Percentiles rank a stretch among this genome's conserved stretches.
Evolutionary conservation across 2,113 vertebrate genomes (phyloP).

Genomic region (Pterocles orientalis): DNA sequence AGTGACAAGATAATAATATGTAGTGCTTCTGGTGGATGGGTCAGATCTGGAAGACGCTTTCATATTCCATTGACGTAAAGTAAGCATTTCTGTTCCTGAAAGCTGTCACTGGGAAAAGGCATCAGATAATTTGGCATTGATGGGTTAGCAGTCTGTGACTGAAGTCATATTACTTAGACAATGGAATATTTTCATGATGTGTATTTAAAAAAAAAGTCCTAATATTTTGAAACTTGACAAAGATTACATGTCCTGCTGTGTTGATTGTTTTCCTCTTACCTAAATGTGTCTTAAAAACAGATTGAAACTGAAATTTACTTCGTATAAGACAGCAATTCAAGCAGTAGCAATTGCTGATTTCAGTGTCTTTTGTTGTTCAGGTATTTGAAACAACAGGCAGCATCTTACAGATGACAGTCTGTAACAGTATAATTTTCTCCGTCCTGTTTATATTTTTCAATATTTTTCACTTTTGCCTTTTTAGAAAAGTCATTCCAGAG

Average conservation of each 20-base stretch:
- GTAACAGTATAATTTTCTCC: neutral
- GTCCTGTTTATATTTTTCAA: neutral
- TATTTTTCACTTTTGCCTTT: neutral
- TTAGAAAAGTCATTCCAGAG: neutral
- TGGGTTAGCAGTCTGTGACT: neutral
- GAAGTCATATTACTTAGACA: neutral
- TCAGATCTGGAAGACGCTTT: conserved; percentile 19
- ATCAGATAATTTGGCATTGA: neutral
- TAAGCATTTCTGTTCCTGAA: neutral
- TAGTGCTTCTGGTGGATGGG: conserved; percentile 19
- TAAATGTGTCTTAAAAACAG: neutral
- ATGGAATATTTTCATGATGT: neutral
- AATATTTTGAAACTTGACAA: neutral
- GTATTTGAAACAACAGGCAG: neutral
- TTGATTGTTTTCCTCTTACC: neutral
- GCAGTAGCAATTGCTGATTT: neutral
- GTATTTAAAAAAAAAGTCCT: neutral
- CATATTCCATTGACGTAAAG: neutral
- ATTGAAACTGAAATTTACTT: neutral
- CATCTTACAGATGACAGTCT: neutral
- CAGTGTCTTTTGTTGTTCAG: neutral
- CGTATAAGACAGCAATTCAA: neutral
- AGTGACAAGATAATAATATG: neutral
- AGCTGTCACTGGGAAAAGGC: neutral
- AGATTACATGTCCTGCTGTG: neutral